These are phyloP conservation scores for Eleutherodactylus coqui DNA, from an alignment of 2,797 vertebrate species.

Conservation along the genomic window DNA sequence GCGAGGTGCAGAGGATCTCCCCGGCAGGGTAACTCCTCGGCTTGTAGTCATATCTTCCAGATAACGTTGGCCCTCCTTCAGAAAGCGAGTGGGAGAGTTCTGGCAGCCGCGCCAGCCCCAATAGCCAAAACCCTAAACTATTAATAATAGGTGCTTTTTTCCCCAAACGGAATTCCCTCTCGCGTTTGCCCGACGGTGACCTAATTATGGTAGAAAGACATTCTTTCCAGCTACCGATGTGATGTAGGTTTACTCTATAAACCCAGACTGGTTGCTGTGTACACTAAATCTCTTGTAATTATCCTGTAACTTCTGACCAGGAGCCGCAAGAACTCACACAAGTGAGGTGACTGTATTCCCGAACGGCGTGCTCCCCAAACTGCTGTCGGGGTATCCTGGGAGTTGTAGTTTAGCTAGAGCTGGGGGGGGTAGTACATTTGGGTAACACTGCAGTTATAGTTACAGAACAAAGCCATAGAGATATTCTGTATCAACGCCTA, in stretches of 20 bases:
- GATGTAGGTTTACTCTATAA: constrained; percentile 29
- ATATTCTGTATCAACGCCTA: too few species aligned
- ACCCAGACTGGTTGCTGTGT: constrained; percentile 49
- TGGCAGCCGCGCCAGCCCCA: constrained; percentile 28
- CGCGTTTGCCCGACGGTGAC: constrained; percentile 33
- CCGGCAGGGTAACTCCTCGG: constrained; percentile 14
- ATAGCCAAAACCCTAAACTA: constrained; percentile 52
- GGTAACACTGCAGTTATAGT: too few species aligned
- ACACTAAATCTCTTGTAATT: constrained; percentile 39
- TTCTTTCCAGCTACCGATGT: constrained; percentile 54
- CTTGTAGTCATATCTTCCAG: constrained; percentile 52
- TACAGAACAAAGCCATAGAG: too few species aligned
- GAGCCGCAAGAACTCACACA: constrained; percentile 28
- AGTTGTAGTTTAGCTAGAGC: too few species aligned
- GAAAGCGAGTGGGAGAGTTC: constrained; percentile 42
- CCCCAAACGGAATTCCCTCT: constrained; percentile 49
- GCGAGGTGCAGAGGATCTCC: constrained; percentile 27
- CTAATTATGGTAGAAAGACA: constrained; percentile 47
- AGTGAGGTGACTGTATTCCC: not conserved
- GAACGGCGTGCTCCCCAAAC: too few species aligned
- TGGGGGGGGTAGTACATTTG: too few species aligned
- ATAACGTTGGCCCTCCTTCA: constrained; percentile 49
- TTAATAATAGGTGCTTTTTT: constrained; percentile 54
- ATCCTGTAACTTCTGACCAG: not conserved
- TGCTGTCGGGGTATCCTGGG: too few species aligned